Evolutionary conservation across 2,797 vertebrate genomes (phyloP).

Genomic region (Sorex maritimensis): DNA sequence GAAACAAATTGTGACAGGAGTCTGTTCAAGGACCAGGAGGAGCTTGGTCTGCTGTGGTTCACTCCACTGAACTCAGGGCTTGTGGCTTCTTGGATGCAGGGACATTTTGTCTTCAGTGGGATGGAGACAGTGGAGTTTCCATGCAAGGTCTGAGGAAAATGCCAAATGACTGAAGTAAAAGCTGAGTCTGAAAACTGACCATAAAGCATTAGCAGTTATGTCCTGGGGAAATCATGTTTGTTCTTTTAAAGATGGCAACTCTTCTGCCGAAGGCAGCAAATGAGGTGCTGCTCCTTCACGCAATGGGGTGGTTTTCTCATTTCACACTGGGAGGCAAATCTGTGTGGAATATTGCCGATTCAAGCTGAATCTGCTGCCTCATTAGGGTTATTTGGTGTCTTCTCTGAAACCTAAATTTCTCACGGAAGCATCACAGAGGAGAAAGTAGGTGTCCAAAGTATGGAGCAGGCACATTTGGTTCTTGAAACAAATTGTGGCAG

Average conservation of each 20-base stretch:
- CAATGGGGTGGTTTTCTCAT: conserved; percentile 56
- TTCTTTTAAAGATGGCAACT: conserved; percentile 80
- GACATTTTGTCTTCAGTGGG: conserved; percentile 53
- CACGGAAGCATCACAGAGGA: conserved; percentile 49
- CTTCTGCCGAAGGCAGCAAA: conserved; percentile 70
- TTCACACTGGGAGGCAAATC: conserved; percentile 78
- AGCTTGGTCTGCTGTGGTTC: conserved; percentile 51
- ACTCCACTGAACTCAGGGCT: not conserved
- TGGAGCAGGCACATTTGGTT: not conserved
- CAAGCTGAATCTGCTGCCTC: conserved; percentile 68
- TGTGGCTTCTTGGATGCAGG: conserved; percentile 57
- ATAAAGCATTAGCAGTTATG: conserved; percentile 63
- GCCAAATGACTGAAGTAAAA: conserved; percentile 71
- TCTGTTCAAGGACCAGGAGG: not conserved
- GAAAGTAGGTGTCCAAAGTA: conserved; percentile 15
- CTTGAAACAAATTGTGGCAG: too few relatives aligned
- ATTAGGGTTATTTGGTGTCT: conserved; percentile 76
- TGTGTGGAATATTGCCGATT: conserved; percentile 61
- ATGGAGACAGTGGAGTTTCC: conserved; percentile 61
- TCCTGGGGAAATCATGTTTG: conserved; percentile 79
- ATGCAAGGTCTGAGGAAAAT: conserved; percentile 63
- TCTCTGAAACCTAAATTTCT: conserved; percentile 73
- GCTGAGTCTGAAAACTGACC: conserved; percentile 66
- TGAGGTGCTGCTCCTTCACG: conserved; percentile 57
- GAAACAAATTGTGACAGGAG: not conserved